Evolutionary conservation across 1,140 invertebrate genomes (phyloP).

Genomic region (Drosophila pseudoobscura): DNA sequence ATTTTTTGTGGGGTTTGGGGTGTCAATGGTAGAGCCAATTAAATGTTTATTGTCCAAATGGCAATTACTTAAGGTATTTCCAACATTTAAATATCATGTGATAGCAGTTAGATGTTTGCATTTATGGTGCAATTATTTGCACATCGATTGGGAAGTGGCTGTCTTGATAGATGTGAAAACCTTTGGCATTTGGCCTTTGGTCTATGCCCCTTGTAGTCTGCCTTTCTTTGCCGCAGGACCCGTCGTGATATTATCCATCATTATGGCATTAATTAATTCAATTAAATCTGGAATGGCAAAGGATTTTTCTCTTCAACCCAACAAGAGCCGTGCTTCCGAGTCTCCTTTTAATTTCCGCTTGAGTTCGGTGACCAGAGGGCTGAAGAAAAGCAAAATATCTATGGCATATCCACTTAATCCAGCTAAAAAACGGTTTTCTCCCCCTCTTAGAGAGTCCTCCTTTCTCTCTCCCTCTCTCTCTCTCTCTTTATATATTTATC

Average conservation of each 20-base stretch:
- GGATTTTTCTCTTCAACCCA: background rate
- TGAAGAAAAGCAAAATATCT: conserved; percentile 28
- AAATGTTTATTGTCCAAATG: background rate
- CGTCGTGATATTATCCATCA: background rate
- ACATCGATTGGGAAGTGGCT: background rate
- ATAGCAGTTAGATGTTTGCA: too few species aligned
- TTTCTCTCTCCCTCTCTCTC: background rate
- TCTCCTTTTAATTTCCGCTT: background rate
- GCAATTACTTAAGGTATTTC: background rate
- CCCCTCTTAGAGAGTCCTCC: background rate
- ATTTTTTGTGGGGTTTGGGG: background rate
- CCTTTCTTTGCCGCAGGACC: background rate
- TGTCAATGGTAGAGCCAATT: conserved; percentile 15
- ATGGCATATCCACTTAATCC: conserved; percentile 39
- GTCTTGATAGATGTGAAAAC: background rate
- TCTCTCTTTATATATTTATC: background rate
- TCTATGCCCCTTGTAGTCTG: too few species aligned
- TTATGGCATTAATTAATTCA: conserved; percentile 17
- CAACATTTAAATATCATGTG: background rate
- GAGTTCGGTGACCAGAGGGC: background rate
- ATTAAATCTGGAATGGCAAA: conserved; percentile 5
- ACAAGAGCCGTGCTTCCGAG: conserved; percentile 8
- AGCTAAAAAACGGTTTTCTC: conserved; percentile 19
- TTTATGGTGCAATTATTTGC: background rate
- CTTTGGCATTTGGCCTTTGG: background rate